A percentile compares a stretch with the other conserved stretches of the same genome.
Evolutionary conservation across 2,113 vertebrate genomes (phyloP).

Genomic region (Chionomys nivalis): DNA sequence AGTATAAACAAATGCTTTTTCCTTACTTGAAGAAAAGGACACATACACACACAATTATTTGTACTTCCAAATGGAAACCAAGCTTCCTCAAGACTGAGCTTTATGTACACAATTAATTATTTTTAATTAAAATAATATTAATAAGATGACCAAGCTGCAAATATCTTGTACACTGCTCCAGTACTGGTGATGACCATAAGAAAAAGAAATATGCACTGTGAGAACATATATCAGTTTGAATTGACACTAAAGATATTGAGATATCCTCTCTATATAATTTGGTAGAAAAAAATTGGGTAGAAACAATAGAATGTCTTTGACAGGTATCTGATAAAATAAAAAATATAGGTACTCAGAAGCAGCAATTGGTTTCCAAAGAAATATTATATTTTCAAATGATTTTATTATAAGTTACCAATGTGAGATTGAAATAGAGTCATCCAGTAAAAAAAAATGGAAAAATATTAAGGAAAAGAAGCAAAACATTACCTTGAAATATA

Average conservation of each 20-base stretch:
- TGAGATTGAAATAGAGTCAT: not conserved
- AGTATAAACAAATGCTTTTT: not conserved
- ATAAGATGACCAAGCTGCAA: not conserved
- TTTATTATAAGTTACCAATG: conserved; percentile 15
- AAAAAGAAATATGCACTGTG: conserved; percentile 33
- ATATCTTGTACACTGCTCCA: not conserved
- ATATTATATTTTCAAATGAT: conserved; percentile 23
- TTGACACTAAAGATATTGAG: conserved; percentile 9
- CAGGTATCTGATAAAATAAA: not conserved
- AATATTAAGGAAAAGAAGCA: not conserved
- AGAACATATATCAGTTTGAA: not conserved
- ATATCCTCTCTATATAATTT: conserved; percentile 17
- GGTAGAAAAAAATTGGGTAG: not conserved
- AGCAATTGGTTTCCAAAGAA: conserved; percentile 33
- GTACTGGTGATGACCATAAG: not conserved
- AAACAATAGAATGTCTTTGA: not conserved
- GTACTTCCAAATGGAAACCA: no score
- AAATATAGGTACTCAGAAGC: not conserved
- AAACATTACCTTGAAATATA: conserved; percentile 5
- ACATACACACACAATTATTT: no score
- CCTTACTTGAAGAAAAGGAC: not conserved
- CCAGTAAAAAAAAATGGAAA: conserved; percentile 17
- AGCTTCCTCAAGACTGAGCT: not conserved
- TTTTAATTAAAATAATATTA: not conserved
- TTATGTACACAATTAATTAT: not conserved